Evolutionary conservation across 2,797 vertebrate species (phyloP).

Genomic region (Lepidocolaptes lacrymiger): DNA sequence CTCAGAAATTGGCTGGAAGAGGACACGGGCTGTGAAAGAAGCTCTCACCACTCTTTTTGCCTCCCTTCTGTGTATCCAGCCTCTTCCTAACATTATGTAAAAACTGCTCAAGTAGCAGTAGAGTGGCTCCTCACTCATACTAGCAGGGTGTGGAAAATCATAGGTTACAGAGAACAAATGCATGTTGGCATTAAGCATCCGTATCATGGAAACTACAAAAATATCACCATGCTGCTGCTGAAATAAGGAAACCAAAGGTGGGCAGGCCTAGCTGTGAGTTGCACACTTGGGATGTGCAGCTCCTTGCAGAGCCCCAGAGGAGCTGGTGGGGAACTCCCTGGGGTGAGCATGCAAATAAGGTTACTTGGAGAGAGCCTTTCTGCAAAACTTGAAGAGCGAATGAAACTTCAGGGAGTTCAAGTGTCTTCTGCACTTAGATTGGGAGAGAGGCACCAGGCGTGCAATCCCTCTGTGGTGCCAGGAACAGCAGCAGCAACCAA

Average conservation of each 20-base stretch:
- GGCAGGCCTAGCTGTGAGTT: not conserved
- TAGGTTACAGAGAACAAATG: not conserved
- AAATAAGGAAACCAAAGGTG: not conserved
- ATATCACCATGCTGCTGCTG: not conserved
- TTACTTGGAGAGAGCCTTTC: accelerated
- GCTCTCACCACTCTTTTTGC: not conserved
- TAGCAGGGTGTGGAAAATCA: not conserved
- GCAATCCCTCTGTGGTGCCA: accelerated
- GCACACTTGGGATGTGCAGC: accelerated
- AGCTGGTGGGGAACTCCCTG: not conserved
- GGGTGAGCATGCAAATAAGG: not conserved
- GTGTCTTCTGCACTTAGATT: not conserved
- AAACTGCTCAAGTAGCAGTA: not conserved
- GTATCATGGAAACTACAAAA: not conserved
- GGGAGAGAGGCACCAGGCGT: accelerated
- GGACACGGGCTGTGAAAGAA: not conserved
- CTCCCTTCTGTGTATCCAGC: not conserved
- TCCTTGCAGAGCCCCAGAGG: not conserved
- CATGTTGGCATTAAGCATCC: not conserved
- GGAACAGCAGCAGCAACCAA: not conserved
- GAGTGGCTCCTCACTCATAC: not conserved
- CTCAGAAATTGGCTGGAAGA: not conserved
- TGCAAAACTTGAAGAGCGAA: not conserved
- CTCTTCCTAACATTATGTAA: not conserved
- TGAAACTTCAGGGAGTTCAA: not conserved